These are phyloP conservation scores for Euleptes europaea DNA, from an alignment of 2,113 vertebrate genomes.

Conservation along the genomic window DNA sequence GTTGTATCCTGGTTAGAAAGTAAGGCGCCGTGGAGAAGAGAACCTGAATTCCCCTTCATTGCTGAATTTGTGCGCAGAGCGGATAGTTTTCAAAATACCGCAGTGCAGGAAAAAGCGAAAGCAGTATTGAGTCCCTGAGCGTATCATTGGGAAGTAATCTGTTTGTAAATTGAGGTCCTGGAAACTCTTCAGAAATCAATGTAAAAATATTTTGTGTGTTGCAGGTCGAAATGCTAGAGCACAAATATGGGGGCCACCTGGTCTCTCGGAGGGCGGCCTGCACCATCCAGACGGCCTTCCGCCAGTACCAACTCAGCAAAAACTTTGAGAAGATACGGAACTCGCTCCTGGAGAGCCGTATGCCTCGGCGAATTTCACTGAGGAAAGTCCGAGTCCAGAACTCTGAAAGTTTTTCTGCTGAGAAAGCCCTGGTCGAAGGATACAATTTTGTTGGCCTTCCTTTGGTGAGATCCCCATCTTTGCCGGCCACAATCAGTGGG, in stretches of 20 bases:
- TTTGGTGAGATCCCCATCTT: conserved; percentile 87
- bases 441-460: conserved; percentile 89
- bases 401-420: conserved; percentile 86
- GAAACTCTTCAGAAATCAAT: conserved; percentile 16
- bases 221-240: conserved; percentile 98
- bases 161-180: background rate
- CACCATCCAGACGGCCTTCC: conserved; percentile 97
- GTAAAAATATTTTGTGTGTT: conserved; percentile 48
- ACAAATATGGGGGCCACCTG: conserved; percentile 95
- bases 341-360: conserved; percentile 93
- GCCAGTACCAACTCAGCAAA: conserved; percentile 99
- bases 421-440: conserved; percentile 92
- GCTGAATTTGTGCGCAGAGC: background rate
- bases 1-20: background rate
- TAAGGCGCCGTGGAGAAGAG: background rate
- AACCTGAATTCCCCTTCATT: background rate
- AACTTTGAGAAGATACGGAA: conserved; percentile 99
- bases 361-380: conserved; percentile 93
- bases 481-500: conserved; percentile 85
- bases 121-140: conserved; percentile 1
- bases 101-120: conserved; percentile 7
- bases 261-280: conserved; percentile 94
- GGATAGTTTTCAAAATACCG: background rate
- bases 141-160: background rate
- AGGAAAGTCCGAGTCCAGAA: conserved; percentile 89